A percentile compares a stretch with the other conserved stretches of the same genome.
phyloP scores from a whole-genome alignment of 2,113 vertebrate genomes.

The Daboia siamensis region DNA sequence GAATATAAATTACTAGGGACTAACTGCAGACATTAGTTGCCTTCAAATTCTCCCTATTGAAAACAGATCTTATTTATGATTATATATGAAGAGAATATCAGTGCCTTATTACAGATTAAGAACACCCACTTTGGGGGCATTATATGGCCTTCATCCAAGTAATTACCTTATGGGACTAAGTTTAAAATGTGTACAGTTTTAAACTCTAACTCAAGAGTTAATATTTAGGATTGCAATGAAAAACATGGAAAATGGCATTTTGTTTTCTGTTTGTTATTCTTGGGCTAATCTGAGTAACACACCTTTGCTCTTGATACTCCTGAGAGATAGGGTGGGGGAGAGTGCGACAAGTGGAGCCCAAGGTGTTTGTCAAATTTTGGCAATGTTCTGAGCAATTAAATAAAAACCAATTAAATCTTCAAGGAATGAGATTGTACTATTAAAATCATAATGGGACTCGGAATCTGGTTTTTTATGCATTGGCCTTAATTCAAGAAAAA shows the following conservation, averaged over 20 bases:
- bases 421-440: not conserved
- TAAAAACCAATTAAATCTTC: not conserved
- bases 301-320: not conserved
- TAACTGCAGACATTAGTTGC: not conserved
- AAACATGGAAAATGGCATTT: not conserved
- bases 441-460: not conserved
- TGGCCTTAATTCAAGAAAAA: not conserved
- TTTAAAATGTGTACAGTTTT: not conserved
- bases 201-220: not conserved
- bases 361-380: not conserved
- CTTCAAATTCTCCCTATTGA: not conserved
- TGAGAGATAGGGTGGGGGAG: not conserved
- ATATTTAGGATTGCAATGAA: not conserved
- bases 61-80: not conserved
- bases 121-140: not conserved
- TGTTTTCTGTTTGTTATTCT: not conserved
- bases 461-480: not conserved
- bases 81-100: not conserved
- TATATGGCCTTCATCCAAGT: not conserved
- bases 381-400: not conserved
- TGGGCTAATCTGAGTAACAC: not conserved
- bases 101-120: not conserved
- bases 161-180: not conserved
- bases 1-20: not conserved
- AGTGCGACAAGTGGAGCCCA: rapidly evolving